Percentiles rank a stretch among this genome's conserved stretches.
Conservation (phyloP, 1,140 invertebrate genomes). For the Eufriesea mexicana region DNA sequence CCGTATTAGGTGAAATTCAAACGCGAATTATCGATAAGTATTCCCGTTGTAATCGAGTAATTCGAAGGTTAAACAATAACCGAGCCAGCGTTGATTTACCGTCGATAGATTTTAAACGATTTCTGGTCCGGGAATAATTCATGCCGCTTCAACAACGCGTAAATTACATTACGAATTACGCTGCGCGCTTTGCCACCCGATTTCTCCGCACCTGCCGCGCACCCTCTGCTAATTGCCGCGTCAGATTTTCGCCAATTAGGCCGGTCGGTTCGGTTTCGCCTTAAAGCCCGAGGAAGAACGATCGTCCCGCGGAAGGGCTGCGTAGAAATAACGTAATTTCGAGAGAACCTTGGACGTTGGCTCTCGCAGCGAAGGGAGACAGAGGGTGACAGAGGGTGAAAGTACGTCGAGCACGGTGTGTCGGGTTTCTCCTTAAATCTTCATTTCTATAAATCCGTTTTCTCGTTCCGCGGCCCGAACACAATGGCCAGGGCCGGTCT, state of each 20-base stretch:
- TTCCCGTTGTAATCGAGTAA: no score
- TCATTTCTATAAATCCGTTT: conserved; percentile 68
- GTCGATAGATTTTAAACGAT: conserved; percentile 23
- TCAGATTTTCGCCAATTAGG: conserved; percentile 1
- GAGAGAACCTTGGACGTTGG: conserved; percentile 39
- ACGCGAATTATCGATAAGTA: no score
- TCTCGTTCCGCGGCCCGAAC: conserved; percentile 57
- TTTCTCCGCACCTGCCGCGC: background rate
- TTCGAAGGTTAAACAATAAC: conserved; percentile 6
- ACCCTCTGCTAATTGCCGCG: background rate
- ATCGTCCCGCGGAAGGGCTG: conserved; percentile 29
- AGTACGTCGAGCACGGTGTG: conserved; percentile 6
- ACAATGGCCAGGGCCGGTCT: conserved; percentile 64
- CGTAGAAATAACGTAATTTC: conserved; percentile 60
- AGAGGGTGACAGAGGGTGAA: no score
- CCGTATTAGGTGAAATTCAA: no score
- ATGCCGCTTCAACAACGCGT: background rate
- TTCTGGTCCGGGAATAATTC: background rate
- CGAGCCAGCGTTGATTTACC: background rate
- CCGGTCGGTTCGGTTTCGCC: background rate
- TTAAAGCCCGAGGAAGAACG: background rate
- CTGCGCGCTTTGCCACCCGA: background rate
- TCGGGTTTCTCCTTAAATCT: conserved; percentile 59
- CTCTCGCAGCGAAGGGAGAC: background rate
- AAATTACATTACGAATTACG: background rate